Base-by-base conservation (phyloP, 2,113 vertebrate genomes). In the Pica pica region DNA sequence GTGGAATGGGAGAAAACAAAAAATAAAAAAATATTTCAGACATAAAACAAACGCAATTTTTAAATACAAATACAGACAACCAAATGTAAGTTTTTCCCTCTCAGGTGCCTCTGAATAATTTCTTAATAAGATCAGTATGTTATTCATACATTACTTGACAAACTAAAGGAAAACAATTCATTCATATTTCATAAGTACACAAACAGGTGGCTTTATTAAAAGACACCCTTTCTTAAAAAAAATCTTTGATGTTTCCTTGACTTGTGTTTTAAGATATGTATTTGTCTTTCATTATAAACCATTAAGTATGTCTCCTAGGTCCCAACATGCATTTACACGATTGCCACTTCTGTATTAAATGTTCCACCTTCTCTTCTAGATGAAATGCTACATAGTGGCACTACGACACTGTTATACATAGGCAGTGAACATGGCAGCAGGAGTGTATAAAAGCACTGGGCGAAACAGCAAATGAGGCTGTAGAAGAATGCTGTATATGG, bases 331-430 rank as follows among this genome's bases (percentile, higher is more conserved):
- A 39, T 46, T 74, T 53, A 73, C 11, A 16, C 1, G 2, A 55
- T 15, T 74, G 35, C 21, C 21, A 67, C 9, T 78, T 78, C 22
- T 13, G 41, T n/a, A 41, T 63, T 87, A 78, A 80, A 59, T 1
- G 2, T 14, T 50, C 69, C 52, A 3, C 19, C 27, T n/a, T 74
- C 31, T 60, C 16, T 77, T 85, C 42, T 44, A 47, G 42, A 74
- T 0, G 0, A 27, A 49, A 30, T 1, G 23, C 6, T 24, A 80
- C 49, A 6, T 1, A 65, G 9, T 49, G 7, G 8, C 10, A 26
- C 24, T 10, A 49, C 39, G 21, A 30, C 16, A 20, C 8, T 53
- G 39, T 15, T 39, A 42, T 0, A 4, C 27, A 52, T 26, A n/a
- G 31, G 37, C 71, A 50, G 24, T 31, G 20, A n/a, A 81, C 35